Evolutionary conservation across 2,797 vertebrate species (phyloP), one percentile per base, ranked within the genome.

Genomic region (Meda fulgida): DNA sequence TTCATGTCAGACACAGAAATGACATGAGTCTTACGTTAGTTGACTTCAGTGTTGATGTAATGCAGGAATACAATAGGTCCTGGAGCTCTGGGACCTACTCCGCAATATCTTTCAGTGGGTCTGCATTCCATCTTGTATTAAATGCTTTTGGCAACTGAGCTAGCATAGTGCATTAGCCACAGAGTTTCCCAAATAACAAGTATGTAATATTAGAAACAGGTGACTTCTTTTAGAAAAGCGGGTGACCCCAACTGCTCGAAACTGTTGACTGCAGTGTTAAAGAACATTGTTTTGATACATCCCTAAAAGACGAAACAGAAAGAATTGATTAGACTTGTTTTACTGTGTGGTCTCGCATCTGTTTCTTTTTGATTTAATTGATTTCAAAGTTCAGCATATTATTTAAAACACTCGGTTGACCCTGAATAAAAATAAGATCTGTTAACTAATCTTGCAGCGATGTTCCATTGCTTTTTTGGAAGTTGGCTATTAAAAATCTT

Each of bases 161-260:
- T 81, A 90, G 85, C 85, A 70, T 92, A 94, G 94, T 93, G 93
- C 91, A 94, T 95, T 94, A 85, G 93, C 93, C 92, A 90, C 90
- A 94, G 92, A 92, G 92, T 90, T 93, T 94, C 93, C 89, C 89
- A 92, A 89, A 86, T 89, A 92, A 93, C 89, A 92, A 94, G 92
- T 93, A 93, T 93, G 93, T 88, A 92, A 94, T 94, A 95, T 95
- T 92, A 93, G 89, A 92, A 95, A 93, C 95, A 96, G 94, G 96
- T 95, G 94, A 94, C 91, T 90, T 51, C 79, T 91, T 93, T 92
- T 88, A 90, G 73, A 90, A n/a, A 90, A 90, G 83, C 87, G 40
- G 89, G 92, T 85, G 90, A 90, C 90, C 73, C 66, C 89, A 89
- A 92, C 88, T 85, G 89, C 90, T 90, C 88, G 80, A 86, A 87